Conservation (phyloP, 2,113 vertebrate species). For the Bettongia penicillata region DNA sequence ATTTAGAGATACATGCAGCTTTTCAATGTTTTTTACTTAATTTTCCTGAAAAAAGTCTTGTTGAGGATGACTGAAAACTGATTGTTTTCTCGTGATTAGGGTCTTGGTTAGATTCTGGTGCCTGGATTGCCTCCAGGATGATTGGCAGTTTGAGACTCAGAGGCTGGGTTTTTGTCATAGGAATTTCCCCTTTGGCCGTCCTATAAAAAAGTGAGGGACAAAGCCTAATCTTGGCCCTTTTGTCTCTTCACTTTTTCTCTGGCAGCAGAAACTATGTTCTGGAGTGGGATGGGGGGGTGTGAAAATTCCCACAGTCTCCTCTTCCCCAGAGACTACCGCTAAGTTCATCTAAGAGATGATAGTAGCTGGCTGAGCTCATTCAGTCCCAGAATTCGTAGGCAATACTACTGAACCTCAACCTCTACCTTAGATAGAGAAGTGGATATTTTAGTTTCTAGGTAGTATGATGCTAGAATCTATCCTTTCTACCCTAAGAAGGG, state of each 20-base stretch:
- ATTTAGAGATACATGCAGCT: neutral
- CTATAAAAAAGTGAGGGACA: neutral
- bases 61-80: neutral
- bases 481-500: neutral
- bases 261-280: neutral
- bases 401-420: neutral
- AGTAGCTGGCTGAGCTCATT: neutral
- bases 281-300: neutral
- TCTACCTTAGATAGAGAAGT: neutral
- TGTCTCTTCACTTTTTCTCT: neutral
- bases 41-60: neutral
- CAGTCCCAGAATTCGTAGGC: neutral
- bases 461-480: neutral
- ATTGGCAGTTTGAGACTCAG: neutral
- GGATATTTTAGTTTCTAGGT: neutral
- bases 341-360: neutral
- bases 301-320: neutral
- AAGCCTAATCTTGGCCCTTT: neutral
- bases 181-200: neutral
- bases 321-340: neutral
- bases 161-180: neutral
- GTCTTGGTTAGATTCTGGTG: neutral
- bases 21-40: neutral
- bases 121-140: neutral
- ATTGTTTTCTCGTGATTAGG: neutral